These are phyloP conservation scores for Clinocottus analis DNA, from an alignment of 2,113 vertebrate species.

Conservation along the genomic window DNA sequence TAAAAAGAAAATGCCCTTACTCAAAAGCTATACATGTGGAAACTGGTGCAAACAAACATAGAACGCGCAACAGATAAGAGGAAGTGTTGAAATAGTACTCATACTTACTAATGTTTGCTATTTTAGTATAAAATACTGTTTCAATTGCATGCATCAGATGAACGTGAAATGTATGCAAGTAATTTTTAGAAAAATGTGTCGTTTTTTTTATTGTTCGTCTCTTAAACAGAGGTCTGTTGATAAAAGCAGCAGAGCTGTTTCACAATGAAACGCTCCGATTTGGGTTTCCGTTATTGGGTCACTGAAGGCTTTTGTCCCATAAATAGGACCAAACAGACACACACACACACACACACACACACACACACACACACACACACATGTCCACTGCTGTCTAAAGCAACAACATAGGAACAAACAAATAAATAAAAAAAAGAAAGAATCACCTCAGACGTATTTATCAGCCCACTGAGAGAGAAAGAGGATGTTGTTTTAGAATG, in stretches of 20 bases:
- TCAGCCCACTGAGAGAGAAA: slow-evolving; percentile 39
- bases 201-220: background rate
- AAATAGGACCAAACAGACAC: slow-evolving; percentile 54
- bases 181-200: slow-evolving; percentile 16
- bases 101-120: background rate
- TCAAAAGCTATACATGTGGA: slow-evolving; percentile 8
- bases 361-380: slow-evolving; percentile 22
- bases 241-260: slow-evolving; percentile 49
- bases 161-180: slow-evolving; percentile 1
- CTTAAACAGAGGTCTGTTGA: slow-evolving; percentile 24
- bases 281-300: slow-evolving; percentile 68
- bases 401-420: slow-evolving; percentile 37
- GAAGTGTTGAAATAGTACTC: background rate
- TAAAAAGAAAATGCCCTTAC: background rate
- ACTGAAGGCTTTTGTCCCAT: slow-evolving; percentile 72
- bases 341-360: slow-evolving; percentile 29
- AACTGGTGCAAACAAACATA: slow-evolving; percentile 4
- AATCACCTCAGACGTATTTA: slow-evolving; percentile 56
- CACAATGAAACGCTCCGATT: slow-evolving; percentile 58
- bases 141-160: background rate
- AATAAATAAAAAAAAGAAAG: slow-evolving; percentile 28
- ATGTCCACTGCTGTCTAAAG: slow-evolving; percentile 32
- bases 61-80: background rate
- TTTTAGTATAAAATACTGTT: background rate
- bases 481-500: slow-evolving; percentile 59